phyloP scores from a whole-genome alignment of 2,797 vertebrate species.

The Phylloscopus collybita region DNA sequence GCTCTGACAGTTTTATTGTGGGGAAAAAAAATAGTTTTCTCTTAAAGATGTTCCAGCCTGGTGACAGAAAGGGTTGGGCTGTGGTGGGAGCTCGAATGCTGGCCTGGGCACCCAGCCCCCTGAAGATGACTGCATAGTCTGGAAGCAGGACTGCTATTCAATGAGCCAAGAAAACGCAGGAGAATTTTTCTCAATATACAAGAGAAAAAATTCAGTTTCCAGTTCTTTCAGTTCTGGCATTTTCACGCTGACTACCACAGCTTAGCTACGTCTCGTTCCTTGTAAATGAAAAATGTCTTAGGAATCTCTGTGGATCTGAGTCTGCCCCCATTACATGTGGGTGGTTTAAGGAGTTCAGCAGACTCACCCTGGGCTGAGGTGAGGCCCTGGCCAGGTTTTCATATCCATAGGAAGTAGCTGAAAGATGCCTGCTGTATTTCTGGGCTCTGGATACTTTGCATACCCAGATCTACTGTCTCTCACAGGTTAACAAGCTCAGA shows the following conservation, averaged over 20 bases:
- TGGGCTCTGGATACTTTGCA: neutral
- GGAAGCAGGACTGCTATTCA: neutral
- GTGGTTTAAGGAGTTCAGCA: neutral
- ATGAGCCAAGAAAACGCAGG: neutral
- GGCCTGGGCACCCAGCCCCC: neutral
- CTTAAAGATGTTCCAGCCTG: neutral
- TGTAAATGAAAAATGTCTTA: neutral
- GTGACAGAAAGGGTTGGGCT: neutral
- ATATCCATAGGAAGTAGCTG: neutral
- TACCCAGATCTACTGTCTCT: neutral
- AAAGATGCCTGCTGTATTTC: neutral
- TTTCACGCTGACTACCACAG: neutral
- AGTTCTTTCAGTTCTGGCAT: neutral
- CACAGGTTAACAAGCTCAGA: neutral
- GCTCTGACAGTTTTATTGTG: slow-evolving; percentile 2
- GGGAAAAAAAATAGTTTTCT: neutral
- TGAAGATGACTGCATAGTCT: neutral
- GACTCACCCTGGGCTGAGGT: neutral
- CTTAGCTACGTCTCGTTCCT: neutral
- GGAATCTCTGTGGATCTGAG: neutral
- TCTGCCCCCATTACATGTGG: neutral
- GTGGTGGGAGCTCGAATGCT: too few relatives aligned
- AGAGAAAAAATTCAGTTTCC: neutral
- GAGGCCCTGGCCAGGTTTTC: neutral
- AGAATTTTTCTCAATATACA: neutral